Evolutionary conservation across 2,113 vertebrate species (phyloP), one percentile per base, ranked within the genome.

Genomic region (Sorex fumeus): DNA sequence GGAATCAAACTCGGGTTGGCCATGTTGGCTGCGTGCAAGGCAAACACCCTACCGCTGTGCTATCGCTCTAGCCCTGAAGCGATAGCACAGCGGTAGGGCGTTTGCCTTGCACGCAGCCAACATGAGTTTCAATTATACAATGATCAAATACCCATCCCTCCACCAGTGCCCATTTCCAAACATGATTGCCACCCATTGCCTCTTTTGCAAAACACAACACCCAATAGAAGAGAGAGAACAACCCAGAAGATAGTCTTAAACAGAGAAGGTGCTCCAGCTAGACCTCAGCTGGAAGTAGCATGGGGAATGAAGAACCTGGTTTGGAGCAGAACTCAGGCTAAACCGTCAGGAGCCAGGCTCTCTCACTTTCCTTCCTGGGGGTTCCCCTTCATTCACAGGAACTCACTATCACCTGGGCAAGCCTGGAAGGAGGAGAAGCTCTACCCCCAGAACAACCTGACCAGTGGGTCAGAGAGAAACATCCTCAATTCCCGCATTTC

Each of bases 261-360:
- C 78, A 75, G 74, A 81, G 75, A 64, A 71, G 21, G 50, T 88
- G 45, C 47, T 79, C 23, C 43, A 78, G 57, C 94, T 91, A 86
- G 76, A 50, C 75, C 67, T 47, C 32, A 28, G 45, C 72, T 40
- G 30, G 83, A 91, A 21, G 36, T 6, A 18, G 78, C 75, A 77
- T n/a, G 84, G 40, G 40, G 85, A 76, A 82, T 67, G 84, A 36
- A 36, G 8, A 45, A 32, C 34, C 13, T 0, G 2, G 69, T 57
- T 36, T 50, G 53, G 45, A n/a, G 62, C 40, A 21, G 47, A 91
- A 87, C 36, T 47, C 30, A 60, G 57, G 45, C 70, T 90, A 40
- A 36, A 53, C 72, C 30, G 34, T 67, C 67, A 28, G 66, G 45
- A 30, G 32, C 80, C 67, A 4, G 2, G 36, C 16, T 69, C 28